These are phyloP conservation scores for Bombycilla garrulus DNA, from an alignment of 2,113 vertebrate genomes.

Conservation along the genomic window DNA sequence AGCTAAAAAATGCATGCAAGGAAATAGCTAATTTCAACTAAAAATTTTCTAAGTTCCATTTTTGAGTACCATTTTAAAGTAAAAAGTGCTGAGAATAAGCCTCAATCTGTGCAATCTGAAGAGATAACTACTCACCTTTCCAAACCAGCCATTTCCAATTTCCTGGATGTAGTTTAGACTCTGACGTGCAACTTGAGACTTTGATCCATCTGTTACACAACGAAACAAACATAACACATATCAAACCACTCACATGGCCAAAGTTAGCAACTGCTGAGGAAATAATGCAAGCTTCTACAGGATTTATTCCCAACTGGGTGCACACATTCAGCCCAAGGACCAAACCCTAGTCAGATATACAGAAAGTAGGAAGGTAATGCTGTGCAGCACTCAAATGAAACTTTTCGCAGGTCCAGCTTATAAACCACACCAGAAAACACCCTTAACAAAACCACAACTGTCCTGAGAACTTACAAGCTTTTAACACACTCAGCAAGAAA, in stretches of 20 bases:
- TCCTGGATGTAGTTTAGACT: conserved; percentile 97
- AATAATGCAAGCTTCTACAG: not conserved
- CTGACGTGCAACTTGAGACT: conserved; percentile 88
- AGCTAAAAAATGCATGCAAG: not conserved
- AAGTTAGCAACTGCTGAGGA: not conserved
- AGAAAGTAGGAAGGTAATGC: not conserved
- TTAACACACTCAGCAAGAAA: not conserved
- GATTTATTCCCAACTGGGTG: not conserved
- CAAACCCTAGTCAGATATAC: not conserved
- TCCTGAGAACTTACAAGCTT: not conserved
- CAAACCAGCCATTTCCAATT: conserved; percentile 96
- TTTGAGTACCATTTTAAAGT: not conserved
- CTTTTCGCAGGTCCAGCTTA: not conserved
- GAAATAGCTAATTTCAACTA: not conserved
- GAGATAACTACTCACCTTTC: conserved; percentile 81
- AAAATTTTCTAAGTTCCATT: not conserved
- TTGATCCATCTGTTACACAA: conserved; percentile 81
- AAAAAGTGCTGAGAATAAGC: not conserved
- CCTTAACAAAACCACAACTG: not conserved
- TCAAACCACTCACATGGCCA: not conserved
- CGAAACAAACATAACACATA: not conserved
- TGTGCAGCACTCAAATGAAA: not conserved
- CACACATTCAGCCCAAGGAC: not conserved
- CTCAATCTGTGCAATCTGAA: not conserved
- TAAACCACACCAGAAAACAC: not conserved